Percentiles rank a stretch among this genome's conserved stretches.
Evolutionary conservation across 1,140 invertebrate genomes (phyloP).

Genomic region (Lordiphosa clarofinis): DNA sequence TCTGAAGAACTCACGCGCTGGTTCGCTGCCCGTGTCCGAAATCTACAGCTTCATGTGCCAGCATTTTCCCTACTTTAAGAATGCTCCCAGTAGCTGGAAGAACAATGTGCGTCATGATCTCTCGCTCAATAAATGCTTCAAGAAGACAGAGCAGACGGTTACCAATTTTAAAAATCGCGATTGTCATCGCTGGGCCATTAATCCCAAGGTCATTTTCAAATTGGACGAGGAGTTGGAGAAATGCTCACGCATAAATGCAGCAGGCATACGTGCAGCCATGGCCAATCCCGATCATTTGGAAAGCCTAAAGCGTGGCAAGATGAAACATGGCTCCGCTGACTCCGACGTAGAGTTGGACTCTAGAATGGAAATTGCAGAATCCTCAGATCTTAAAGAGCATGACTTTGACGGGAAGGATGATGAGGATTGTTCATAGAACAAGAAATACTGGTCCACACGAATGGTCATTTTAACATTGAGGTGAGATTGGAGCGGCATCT

Average conservation of each 20-base stretch:
- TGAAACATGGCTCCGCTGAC: conserved; percentile 86
- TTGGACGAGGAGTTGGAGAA: conserved; percentile 99
- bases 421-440: conserved; percentile 85
- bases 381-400: conserved; percentile 80
- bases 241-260: conserved; percentile 95
- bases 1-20: conserved; percentile 95
- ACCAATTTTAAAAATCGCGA: conserved; percentile 88
- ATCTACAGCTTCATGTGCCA: conserved; percentile 99
- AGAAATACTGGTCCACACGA: conserved; percentile 99
- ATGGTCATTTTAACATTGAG: conserved; percentile 74
- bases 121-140: conserved; percentile 98
- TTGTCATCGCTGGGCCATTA: conserved; percentile 98
- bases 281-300: conserved; percentile 92
- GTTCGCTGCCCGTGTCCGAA: conserved; percentile 97
- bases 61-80: conserved; percentile 98
- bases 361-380: too few relatives aligned
- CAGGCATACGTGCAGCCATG: conserved; percentile 92
- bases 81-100: conserved; percentile 98
- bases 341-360: too few relatives aligned
- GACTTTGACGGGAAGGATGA: conserved; percentile 81
- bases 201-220: conserved; percentile 95
- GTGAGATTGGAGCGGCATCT: too few relatives aligned
- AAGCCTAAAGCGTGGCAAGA: conserved; percentile 89
- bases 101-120: conserved; percentile 98
- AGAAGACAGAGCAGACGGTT: conserved; percentile 96